These are phyloP conservation scores for Hemicrepidius hirtus DNA, from an alignment of 2,888 invertebrate genomes.

Conservation along the genomic window DNA sequence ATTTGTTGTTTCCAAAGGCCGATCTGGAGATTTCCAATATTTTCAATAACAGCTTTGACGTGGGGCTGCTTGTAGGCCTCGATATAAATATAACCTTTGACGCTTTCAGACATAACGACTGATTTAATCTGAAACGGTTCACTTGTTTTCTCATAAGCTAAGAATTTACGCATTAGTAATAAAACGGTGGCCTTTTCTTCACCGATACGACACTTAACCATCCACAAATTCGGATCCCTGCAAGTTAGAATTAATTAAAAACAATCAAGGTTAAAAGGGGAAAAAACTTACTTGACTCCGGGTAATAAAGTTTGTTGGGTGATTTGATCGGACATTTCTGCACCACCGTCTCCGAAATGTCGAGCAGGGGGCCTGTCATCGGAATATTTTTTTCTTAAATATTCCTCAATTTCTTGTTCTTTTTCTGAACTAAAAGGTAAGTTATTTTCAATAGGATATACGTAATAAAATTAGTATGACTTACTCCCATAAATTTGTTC, in stretches of 20 bases:
- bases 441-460: neutral
- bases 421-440: conserved; percentile 80
- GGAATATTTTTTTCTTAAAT: conserved; percentile 95
- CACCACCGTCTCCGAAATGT: conserved; percentile 96
- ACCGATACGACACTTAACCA: conserved; percentile 98
- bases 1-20: conserved; percentile 97
- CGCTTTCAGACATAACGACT: conserved; percentile 96
- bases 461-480: conserved; percentile 51
- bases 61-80: conserved; percentile 99
- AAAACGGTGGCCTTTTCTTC: conserved; percentile 97
- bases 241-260: too few relatives aligned
- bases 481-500: conserved; percentile 93
- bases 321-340: conserved; percentile 98
- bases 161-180: conserved; percentile 95
- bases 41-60: conserved; percentile 95
- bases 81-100: conserved; percentile 98
- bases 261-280: too few relatives aligned
- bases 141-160: conserved; percentile 89
- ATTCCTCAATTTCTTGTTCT: conserved; percentile 98
- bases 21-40: conserved; percentile 92
- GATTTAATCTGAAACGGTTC: conserved; percentile 97
- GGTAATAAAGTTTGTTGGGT: conserved; percentile 98
- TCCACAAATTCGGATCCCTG: conserved; percentile 98
- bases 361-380: conserved; percentile 89
- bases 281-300: conserved; percentile 87